A percentile compares a stretch with the other conserved stretches of the same genome.
These are phyloP conservation scores for Phaethon lepturus DNA, from an alignment of 2,113 vertebrate genomes.

Conservation along the genomic window DNA sequence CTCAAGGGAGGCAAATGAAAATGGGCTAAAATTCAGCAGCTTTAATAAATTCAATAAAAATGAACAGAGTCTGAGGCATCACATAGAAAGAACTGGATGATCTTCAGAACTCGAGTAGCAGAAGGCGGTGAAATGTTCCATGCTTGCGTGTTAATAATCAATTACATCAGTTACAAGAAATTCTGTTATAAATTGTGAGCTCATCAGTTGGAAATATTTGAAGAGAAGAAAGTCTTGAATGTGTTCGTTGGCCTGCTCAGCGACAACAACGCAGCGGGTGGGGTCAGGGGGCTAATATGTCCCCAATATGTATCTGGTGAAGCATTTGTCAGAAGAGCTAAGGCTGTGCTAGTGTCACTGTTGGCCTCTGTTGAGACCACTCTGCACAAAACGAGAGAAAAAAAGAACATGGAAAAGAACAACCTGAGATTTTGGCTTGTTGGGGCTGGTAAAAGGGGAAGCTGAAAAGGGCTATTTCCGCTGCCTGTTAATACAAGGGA, in stretches of 20 bases:
- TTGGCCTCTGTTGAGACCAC: neutral
- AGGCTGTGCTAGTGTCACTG: neutral
- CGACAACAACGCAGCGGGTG: accelerated
- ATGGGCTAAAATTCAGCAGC: neutral
- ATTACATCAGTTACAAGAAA: neutral
- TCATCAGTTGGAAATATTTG: neutral
- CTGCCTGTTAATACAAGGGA: neutral
- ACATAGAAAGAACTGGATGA: neutral
- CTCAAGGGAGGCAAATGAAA: neutral
- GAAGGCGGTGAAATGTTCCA: neutral
- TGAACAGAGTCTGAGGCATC: neutral
- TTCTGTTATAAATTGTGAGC: neutral
- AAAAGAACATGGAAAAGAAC: accelerated
- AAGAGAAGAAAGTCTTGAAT: neutral
- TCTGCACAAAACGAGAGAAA: neutral
- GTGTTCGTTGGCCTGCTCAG: neutral
- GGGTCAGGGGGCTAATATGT: too few relatives aligned
- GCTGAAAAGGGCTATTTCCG: neutral
- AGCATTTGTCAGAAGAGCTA: neutral
- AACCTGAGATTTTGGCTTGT: neutral
- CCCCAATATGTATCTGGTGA: neutral
- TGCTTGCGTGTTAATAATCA: neutral
- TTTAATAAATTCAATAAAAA: neutral
- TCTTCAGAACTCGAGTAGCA: neutral
- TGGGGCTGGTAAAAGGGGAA: neutral